A percentile compares a stretch with the other conserved stretches of the same genome.
These are phyloP conservation scores for Nemapogon koenigi DNA, from an alignment of 2,888 invertebrate species.

Conservation along the genomic window DNA sequence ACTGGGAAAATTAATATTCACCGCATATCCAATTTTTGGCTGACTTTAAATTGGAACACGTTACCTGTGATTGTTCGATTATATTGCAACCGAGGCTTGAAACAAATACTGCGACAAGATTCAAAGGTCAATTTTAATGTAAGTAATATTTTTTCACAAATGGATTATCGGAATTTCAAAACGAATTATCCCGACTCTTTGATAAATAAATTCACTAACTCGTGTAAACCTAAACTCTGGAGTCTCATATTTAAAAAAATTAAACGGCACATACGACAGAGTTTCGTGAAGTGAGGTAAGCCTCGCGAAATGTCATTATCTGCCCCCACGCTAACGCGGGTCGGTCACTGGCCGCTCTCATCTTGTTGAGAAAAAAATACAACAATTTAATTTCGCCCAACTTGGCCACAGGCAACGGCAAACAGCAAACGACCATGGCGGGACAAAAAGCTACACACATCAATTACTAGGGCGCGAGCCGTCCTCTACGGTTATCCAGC, in stretches of 20 bases:
- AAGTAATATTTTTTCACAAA: neutral
- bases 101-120: neutral
- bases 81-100: conserved; percentile 23
- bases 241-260: conserved; percentile 23
- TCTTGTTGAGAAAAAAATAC: conserved; percentile 52
- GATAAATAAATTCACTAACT: conserved; percentile 1
- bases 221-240: conserved; percentile 14
- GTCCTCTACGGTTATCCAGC: no score
- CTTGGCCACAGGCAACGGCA: conserved; percentile 40
- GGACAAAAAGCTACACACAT: conserved; percentile 55
- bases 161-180: neutral
- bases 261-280: conserved; percentile 22
- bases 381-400: conserved; percentile 60
- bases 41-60: conserved; percentile 41
- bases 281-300: conserved; percentile 15
- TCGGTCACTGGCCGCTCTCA: conserved; percentile 34
- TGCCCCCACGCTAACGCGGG: conserved; percentile 37
- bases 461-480: conserved; percentile 40
- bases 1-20: conserved; percentile 58
- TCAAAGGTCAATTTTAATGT: neutral
- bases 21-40: conserved; percentile 54
- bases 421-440: conserved; percentile 38
- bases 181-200: neutral
- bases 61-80: conserved; percentile 40
- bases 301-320: conserved; percentile 36